Evolutionary conservation across 1,140 invertebrate species (phyloP), one percentile per base, ranked within the genome.

Genomic region (Ganaspis sp.): DNA sequence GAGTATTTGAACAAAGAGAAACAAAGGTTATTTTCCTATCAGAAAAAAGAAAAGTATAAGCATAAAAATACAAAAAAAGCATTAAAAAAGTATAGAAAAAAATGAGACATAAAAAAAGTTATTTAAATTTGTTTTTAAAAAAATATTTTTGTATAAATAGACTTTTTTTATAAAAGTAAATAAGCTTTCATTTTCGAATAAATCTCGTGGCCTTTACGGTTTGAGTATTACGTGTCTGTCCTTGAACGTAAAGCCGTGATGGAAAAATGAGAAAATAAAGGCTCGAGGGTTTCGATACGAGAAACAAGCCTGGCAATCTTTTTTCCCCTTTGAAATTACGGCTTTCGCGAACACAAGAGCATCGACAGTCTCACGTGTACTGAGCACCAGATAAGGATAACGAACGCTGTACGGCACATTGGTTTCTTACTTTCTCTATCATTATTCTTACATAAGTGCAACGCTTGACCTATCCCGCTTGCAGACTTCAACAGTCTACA

Each of bases 381-480:
- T 15, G 21, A 29, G 11, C 23, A 12, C 58, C 58, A 64, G 58
- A 34, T 64, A 64, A 64, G 58, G 58, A 64, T 34, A 64, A 64
- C 58, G 58, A 64, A 64, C 58, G 6, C 58, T 64, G 11, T 29
- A 64, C 58, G 58, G 58, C 26, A 64, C 58, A 15, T 64, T 64
- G 58, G 23, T 64, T 64, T 64, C 69, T 21, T 79, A 79, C 73
- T 79, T 81, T 81, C 74, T 76, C 80, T 69, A 64, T 76, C 45
- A 58, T n/a, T 29, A 21, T 34, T 58, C 17, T 81, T 79, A 70
- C 74, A 29, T 58, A 79, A 81, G 26, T 29, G 40, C 73, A 34
- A 76, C 73, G 77, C 70, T 75, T 73, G 69, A 70, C 73, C 58
- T 70, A 75, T 72, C 77, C 40, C 26, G 58, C 23, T 64, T 26